Base-by-base conservation (phyloP, 2,113 vertebrate species). In the Peromyscus maniculatus region DNA sequence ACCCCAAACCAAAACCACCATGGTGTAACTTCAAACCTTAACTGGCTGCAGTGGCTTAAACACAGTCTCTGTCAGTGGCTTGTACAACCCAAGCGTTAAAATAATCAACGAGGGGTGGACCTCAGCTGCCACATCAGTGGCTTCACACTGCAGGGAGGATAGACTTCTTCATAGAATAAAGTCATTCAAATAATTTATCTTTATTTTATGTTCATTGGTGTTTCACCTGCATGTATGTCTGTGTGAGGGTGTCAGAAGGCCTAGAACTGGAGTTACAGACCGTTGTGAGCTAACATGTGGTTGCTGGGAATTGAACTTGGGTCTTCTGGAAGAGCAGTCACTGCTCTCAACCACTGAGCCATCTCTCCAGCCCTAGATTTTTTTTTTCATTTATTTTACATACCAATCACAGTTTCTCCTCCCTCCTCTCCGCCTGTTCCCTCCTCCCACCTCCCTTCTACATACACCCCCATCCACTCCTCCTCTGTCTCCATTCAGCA, bases 151-250 rank as follows among this genome's bases (percentile, higher is more conserved):
- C 17, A 90, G 26, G 67, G 55, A 87, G 6, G 26, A 93, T 67
- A 89, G 75, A 95, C 49, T 91, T 95, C 49, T 91, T 95, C 55
- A 83, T 55, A 92, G 39, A 90, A 55, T 39, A 88, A 88, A n/a
- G 94, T 94, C 75, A 86, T 36, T 91, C 82, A 91, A 62, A n/a
- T 52, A 11, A 11, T 52, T 52, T 52, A 52, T 9, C 9, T 52
- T 52, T 52, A 52, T 9, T 52, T 52, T 11, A 11, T 11, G 52
- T 52, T 52, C 52, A 52, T 52, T 52, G 52, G 52, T 52, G 52
- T 52, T 52, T 52, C 8, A 52, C 52, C 52, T 52, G 52, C 52
- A 52, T 52, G 52, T 52, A 52, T 52, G 52, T 52, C 52, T 52
- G 52, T 11, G 52, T 52, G 52, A 52, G 52, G 52, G 52, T 52